Conservation (phyloP, 1,140 invertebrate species). For the Dolichoris vasculosae region DNA sequence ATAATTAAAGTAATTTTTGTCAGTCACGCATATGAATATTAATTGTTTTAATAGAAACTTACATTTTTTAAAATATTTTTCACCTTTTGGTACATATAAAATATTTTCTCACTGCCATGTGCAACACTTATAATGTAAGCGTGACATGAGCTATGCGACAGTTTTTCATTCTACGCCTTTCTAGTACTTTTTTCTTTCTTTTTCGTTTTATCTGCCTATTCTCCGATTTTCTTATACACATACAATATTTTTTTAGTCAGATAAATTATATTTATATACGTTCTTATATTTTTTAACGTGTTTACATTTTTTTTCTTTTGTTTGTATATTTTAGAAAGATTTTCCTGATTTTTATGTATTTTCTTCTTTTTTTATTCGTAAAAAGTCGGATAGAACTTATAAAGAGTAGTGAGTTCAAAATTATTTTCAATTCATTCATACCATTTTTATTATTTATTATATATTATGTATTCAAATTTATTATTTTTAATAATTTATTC, state of each 20-base stretch:
- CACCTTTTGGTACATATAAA: conserved; percentile 14
- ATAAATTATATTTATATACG: conserved; percentile 21
- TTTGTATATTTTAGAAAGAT: neutral
- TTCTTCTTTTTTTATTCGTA: neutral
- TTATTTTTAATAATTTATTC: neutral
- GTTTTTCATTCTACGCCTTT: too few relatives aligned
- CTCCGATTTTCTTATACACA: neutral
- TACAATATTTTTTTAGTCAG: conserved; percentile 33
- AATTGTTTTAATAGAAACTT: neutral
- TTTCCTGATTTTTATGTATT: neutral
- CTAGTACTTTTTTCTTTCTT: neutral
- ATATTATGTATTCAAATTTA: neutral
- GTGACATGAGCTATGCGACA: too few relatives aligned
- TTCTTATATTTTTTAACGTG: neutral
- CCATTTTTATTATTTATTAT: neutral
- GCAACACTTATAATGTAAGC: too few relatives aligned
- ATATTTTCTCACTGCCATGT: too few relatives aligned
- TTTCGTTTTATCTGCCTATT: neutral
- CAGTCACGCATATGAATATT: neutral
- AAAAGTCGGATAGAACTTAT: conserved; percentile 5
- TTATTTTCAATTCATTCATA: neutral
- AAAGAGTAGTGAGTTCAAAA: neutral
- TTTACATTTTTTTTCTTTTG: neutral
- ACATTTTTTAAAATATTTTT: neutral
- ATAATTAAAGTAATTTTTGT: conserved; percentile 23